A percentile compares a stretch with the other conserved stretches of the same genome.
These are phyloP conservation scores for Myotis findleyi DNA, from an alignment of 2,797 vertebrate species.

Conservation along the genomic window DNA sequence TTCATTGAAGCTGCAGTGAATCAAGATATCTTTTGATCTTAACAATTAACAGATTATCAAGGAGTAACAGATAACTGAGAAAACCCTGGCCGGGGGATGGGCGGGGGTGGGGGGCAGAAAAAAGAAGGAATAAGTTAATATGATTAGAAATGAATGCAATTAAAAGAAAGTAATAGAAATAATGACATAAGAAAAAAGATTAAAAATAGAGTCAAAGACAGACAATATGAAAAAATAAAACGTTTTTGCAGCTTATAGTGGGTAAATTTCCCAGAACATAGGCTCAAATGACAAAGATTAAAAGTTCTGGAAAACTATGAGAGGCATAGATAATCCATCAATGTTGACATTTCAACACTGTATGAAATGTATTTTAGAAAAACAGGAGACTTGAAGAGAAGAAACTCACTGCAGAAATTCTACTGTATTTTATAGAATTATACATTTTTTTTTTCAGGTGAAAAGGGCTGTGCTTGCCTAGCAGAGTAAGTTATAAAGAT, in stretches of 20 bases:
- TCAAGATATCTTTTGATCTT: not conserved
- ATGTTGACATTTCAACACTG: not conserved
- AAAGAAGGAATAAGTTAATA: not conserved
- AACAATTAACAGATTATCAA: not conserved
- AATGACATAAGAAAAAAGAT: not conserved
- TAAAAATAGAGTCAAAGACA: not conserved
- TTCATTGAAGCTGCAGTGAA: conserved; percentile 86
- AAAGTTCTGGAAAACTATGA: not conserved
- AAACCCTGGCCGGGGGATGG: not conserved
- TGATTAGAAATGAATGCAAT: not conserved
- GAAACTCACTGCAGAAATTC: not conserved
- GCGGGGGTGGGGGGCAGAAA: not conserved
- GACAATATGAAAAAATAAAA: not conserved
- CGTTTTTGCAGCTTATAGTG: not conserved
- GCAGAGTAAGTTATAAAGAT: not conserved
- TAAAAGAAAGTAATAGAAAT: not conserved
- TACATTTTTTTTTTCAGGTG: not conserved
- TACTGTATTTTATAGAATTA: not conserved
- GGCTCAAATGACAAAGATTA: conserved; percentile 38
- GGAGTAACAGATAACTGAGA: not conserved
- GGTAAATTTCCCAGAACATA: not conserved
- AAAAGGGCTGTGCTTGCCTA: not conserved
- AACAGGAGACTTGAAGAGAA: not conserved
- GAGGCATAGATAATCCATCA: not conserved
- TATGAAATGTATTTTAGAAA: not conserved